These are phyloP conservation scores for Oxyteleia sp. DNA, from an alignment of 2,888 invertebrate genomes.

Conservation along the genomic window DNA sequence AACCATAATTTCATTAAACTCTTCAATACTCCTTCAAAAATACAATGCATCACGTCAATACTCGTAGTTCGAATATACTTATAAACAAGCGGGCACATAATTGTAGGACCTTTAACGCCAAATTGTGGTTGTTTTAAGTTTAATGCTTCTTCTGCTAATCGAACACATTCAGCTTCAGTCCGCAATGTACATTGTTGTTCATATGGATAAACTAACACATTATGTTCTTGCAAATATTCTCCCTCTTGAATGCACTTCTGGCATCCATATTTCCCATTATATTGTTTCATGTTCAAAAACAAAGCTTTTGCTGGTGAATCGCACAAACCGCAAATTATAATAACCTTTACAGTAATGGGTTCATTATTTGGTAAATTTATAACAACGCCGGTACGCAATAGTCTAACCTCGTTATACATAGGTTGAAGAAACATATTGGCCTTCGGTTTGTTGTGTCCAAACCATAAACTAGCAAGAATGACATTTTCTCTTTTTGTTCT, in stretches of 20 bases:
- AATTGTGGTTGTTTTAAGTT: neutral
- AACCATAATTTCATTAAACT: slow-evolving; percentile 3
- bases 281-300: slow-evolving; percentile 53
- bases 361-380: slow-evolving; percentile 11
- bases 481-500: slow-evolving; percentile 70
- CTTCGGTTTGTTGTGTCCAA: slow-evolving; percentile 66
- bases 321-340: slow-evolving; percentile 45
- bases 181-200: slow-evolving; percentile 23
- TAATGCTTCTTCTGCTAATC: slow-evolving; percentile 29
- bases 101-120: slow-evolving; percentile 58
- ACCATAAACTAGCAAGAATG: slow-evolving; percentile 72
- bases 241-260: slow-evolving; percentile 46
- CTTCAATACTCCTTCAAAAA: slow-evolving; percentile 35
- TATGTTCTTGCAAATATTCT: slow-evolving; percentile 5
- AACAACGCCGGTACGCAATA: slow-evolving; percentile 30
- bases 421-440: slow-evolving; percentile 60
- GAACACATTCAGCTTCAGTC: slow-evolving; percentile 21
- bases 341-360: slow-evolving; percentile 23
- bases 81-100: slow-evolving; percentile 38
- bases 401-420: slow-evolving; percentile 32
- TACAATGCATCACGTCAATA: slow-evolving; percentile 43
- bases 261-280: slow-evolving; percentile 47
- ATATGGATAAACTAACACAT: slow-evolving; percentile 42
- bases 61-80: slow-evolving; percentile 2
- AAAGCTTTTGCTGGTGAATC: slow-evolving; percentile 64